These are phyloP conservation scores for Acanthochromis polyacanthus DNA, from an alignment of 2,113 vertebrate species.

Conservation along the genomic window DNA sequence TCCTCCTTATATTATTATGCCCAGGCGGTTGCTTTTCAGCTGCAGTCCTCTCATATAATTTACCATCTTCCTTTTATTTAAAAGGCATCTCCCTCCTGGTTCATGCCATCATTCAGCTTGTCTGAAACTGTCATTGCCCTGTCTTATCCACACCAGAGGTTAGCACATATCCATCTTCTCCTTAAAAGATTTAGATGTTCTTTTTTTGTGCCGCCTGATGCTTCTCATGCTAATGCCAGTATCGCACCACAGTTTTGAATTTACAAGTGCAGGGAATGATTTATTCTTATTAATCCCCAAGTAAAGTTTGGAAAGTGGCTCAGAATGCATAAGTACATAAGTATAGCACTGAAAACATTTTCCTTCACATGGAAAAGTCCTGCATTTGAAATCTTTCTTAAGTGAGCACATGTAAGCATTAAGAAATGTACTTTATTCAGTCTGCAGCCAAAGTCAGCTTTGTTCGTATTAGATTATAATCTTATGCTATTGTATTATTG, in stretches of 20 bases:
- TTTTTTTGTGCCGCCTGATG: constrained; percentile 38
- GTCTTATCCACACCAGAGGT: constrained; percentile 55
- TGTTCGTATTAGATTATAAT: too few species aligned
- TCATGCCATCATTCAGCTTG: constrained; percentile 65
- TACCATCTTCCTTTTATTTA: constrained; percentile 61
- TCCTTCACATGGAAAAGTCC: too few species aligned
- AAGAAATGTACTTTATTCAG: too few species aligned
- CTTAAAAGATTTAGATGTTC: constrained; percentile 56
- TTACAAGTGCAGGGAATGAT: neutral
- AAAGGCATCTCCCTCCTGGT: constrained; percentile 60
- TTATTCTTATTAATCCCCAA: neutral
- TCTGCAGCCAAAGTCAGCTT: too few species aligned
- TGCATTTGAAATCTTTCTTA: too few species aligned
- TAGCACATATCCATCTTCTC: constrained; percentile 56
- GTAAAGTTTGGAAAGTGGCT: neutral
- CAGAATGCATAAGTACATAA: too few species aligned
- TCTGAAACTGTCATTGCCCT: constrained; percentile 62
- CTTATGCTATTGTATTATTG: too few species aligned
- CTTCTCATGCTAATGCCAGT: constrained; percentile 16
- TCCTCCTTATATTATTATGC: constrained; percentile 41
- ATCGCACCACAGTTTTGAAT: constrained; percentile 6
- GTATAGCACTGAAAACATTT: too few species aligned
- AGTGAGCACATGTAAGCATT: too few species aligned
- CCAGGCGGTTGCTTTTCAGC: constrained; percentile 48
- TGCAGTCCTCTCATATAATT: constrained; percentile 52